Evolutionary conservation across 2,888 invertebrate genomes (phyloP), one percentile per base, ranked within the genome.

Genomic region (Deilephila elpenor): DNA sequence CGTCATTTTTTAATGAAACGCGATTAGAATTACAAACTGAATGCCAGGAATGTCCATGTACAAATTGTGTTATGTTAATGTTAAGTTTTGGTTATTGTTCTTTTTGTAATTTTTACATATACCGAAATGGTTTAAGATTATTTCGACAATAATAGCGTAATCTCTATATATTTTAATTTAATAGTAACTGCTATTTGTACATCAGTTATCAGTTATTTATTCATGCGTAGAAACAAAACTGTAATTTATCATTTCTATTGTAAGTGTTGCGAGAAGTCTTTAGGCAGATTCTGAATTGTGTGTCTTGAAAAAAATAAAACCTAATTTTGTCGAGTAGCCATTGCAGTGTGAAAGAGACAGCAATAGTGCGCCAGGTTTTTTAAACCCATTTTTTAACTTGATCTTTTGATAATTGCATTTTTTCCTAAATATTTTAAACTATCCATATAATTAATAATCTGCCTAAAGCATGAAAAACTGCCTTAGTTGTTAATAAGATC

Each of bases 401-500:
- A 44, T 44, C 14, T 44, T 44, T 44, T 59, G n/a, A 2, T 59
- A 3, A 3, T 25, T 59, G 11, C 4, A 59, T 59, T 59, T 59
- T 59, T n/a, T 59, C 3, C 3, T 59, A 8, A 11, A 20, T 59
- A 20, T 8, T 14, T 25, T 29, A 0, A 17, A 7, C 5, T 6
- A 3, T 5, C 32, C 32, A 44, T 74, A 73, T 76, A 64, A 11
- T 25, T 25, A 1, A 60, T 72, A 51, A 59, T 74, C 73, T 75
- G 74, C 74, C 67, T 71, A 73, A 74, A 75, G 72, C 74, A 75
- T 71, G 29, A 67, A n/a, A 64, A 62, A 60, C 56, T 73, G 73
- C 73, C 73, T 71, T 73, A 56, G 72, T 73, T 73, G 25, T 75
- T 59, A 75, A 71, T 77, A 72, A 75, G 73, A 32, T 76, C 77